A percentile compares a stretch with the other conserved stretches of the same genome.
phyloP scores from a whole-genome alignment of 2,113 vertebrate species.

The Proterorhinus semilunaris region DNA sequence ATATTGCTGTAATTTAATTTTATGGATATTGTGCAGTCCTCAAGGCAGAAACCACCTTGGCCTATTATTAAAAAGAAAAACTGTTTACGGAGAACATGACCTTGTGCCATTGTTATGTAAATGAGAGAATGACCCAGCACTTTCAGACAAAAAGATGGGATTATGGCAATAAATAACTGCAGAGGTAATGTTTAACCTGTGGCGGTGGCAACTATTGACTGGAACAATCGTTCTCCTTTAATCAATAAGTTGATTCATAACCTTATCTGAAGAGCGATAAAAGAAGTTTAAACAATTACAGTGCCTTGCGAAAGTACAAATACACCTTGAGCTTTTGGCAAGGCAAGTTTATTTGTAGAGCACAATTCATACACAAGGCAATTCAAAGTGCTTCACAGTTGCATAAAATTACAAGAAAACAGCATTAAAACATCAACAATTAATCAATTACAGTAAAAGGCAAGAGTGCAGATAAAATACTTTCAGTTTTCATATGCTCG shows the following conservation, averaged over 20 bases:
- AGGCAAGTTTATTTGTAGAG: no score
- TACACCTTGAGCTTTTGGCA: no score
- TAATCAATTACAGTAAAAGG: no score
- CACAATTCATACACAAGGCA: no score
- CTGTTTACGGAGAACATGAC: slow-evolving; percentile 36
- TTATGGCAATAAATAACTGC: slow-evolving; percentile 21
- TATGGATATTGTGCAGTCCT: background rate
- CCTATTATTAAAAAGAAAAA: background rate
- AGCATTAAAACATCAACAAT: no score
- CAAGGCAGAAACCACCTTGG: background rate
- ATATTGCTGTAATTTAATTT: no score
- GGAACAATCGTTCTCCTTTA: slow-evolving; percentile 17
- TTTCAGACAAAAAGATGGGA: slow-evolving; percentile 34
- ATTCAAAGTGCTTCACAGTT: no score
- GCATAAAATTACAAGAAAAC: no score
- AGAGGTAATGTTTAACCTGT: slow-evolving; percentile 32
- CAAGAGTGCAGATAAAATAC: no score
- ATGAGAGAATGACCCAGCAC: slow-evolving; percentile 29
- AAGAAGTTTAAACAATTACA: background rate
- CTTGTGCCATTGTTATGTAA: slow-evolving; percentile 33
- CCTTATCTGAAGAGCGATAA: background rate
- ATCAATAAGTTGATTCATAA: slow-evolving; percentile 21
- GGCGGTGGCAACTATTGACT: background rate
- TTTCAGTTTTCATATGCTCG: no score
- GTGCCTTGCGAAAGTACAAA: no score